Percentiles rank a stretch among this genome's conserved stretches.
These are phyloP conservation scores for Belonocnema kinseyi DNA, from an alignment of 1,140 invertebrate species.

Conservation along the genomic window DNA sequence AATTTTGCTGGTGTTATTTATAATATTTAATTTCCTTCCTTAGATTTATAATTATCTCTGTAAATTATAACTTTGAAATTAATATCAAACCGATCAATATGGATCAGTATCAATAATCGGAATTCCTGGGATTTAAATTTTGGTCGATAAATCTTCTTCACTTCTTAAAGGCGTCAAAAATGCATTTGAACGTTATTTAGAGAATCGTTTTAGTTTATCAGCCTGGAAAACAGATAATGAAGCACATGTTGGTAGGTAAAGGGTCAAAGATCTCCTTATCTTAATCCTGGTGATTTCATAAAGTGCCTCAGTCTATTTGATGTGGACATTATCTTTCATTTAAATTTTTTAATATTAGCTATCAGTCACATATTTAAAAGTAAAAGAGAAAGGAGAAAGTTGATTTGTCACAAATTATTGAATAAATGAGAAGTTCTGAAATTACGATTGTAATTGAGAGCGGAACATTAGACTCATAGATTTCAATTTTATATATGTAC, in stretches of 20 bases:
- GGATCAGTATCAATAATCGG: no score
- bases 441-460: slow-evolving; percentile 62
- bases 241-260: slow-evolving; percentile 45
- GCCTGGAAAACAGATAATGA: slow-evolving; percentile 12
- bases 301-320: slow-evolving; percentile 1
- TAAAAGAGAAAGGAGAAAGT: neutral
- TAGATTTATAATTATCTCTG: neutral
- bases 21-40: neutral
- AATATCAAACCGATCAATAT: no score
- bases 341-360: neutral
- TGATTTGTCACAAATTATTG: slow-evolving; percentile 33
- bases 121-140: no score
- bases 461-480: slow-evolving; percentile 59
- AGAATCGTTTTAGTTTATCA: slow-evolving; percentile 32
- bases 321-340: neutral
- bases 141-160: no score
- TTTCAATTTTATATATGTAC: slow-evolving; percentile 50
- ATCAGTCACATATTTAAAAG: neutral
- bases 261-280: slow-evolving; percentile 54
- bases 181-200: neutral
- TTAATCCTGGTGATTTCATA: slow-evolving; percentile 44
- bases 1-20: neutral
- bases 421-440: slow-evolving; percentile 43
- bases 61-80: no score
- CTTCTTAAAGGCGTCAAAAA: neutral